A percentile compares a stretch with the other conserved stretches of the same genome.
Evolutionary conservation across 2,888 invertebrate species (phyloP).

Genomic region (Colletes collaris): DNA sequence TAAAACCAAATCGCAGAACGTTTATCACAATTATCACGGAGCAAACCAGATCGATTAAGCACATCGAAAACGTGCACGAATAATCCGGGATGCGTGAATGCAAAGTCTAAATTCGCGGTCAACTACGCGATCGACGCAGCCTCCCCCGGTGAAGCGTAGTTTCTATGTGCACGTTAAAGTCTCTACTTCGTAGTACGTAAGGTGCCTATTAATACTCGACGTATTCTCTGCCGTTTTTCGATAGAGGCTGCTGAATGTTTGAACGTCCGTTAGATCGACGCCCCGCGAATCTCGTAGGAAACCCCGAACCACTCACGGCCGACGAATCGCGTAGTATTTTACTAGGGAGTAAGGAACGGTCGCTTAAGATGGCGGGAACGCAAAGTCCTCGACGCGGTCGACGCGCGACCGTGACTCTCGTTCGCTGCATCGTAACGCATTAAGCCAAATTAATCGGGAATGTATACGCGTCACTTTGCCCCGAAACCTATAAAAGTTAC

Average conservation of each 20-base stretch:
- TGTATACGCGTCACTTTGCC: not conserved
- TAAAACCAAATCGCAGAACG: no score
- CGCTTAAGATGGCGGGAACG: not conserved
- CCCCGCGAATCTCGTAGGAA: not conserved
- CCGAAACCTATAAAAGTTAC: constrained; percentile 2
- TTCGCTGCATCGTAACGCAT: not conserved
- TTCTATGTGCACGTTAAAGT: constrained; percentile 77
- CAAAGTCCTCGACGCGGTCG: not conserved
- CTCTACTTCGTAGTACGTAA: constrained; percentile 77
- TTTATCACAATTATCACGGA: no score
- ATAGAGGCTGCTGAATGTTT: constrained; percentile 47
- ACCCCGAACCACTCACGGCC: not conserved
- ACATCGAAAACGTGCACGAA: no score
- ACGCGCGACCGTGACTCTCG: not conserved
- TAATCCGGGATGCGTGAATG: no score
- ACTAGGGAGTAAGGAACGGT: constrained; percentile 14
- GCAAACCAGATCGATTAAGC: no score
- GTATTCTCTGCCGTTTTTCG: constrained; percentile 46
- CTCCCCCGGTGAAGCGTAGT: constrained; percentile 50
- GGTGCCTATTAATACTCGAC: constrained; percentile 67
- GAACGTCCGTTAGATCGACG: constrained; percentile 25
- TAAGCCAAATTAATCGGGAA: constrained; percentile 20
- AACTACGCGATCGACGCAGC: constrained; percentile 14
- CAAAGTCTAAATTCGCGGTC: not conserved
- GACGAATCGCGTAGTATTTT: constrained; percentile 16